Evolutionary conservation across 2,888 invertebrate genomes (phyloP).

Genomic region (Lacanobia wlatinum): DNA sequence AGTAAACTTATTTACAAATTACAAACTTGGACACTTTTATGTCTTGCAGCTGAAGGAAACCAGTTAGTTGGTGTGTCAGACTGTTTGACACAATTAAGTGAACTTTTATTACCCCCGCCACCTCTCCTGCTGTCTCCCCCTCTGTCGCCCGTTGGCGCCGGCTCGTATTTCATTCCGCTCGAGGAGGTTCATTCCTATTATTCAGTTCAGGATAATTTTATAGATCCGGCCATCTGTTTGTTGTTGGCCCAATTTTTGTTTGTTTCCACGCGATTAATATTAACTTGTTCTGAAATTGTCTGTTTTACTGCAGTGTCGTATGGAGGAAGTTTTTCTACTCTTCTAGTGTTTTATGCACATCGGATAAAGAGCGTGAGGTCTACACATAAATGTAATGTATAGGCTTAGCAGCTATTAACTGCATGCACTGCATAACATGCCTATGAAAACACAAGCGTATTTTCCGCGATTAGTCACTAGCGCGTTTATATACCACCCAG

Average conservation of each 20-base stretch:
- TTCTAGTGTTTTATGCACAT: not conserved
- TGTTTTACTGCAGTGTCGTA: not conserved
- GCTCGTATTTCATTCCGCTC: conserved; percentile 54
- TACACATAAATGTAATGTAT: not conserved
- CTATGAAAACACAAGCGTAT: not conserved
- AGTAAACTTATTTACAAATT: conserved; percentile 44
- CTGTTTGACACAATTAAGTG: conserved; percentile 50
- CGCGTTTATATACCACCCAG: not conserved
- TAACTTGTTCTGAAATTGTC: conserved; percentile 22
- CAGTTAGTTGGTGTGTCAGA: conserved; percentile 14
- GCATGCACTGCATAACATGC: not conserved
- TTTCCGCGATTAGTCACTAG: not conserved
- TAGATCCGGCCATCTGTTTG: conserved; percentile 52
- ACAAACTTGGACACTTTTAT: conserved; percentile 40
- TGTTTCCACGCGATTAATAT: conserved; percentile 43
- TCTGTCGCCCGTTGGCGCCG: conserved; percentile 34
- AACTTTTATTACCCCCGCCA: conserved; percentile 44
- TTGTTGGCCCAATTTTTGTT: conserved; percentile 41
- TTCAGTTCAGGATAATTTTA: conserved; percentile 54
- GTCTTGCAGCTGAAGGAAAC: conserved; percentile 12
- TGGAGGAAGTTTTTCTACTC: not conserved
- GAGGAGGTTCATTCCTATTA: conserved; percentile 55
- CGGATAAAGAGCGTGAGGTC: not conserved
- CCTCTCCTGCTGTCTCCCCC: no score
- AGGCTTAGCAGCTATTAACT: not conserved